These are phyloP conservation scores for Phorcus lineatus DNA, from an alignment of 2,888 invertebrate species.

Conservation along the genomic window DNA sequence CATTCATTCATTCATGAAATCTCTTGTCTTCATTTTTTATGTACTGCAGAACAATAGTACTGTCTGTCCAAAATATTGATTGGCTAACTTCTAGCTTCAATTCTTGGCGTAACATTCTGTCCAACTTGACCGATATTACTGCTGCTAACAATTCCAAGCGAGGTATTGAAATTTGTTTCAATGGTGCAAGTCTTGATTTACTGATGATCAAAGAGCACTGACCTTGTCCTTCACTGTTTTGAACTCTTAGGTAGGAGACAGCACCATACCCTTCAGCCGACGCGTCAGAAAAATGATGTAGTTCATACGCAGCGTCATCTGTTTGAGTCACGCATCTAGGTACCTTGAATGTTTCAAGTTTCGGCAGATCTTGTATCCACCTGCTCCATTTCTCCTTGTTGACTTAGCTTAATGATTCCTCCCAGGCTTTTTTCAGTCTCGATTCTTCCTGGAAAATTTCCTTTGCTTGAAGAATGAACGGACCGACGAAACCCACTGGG, in stretches of 20 bases:
- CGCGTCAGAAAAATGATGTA: conserved; percentile 23
- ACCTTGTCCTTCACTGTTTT: background rate
- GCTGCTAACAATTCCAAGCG: conserved; percentile 19
- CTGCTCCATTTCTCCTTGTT: background rate
- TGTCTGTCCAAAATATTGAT: conserved; percentile 27
- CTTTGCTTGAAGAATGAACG: conserved; percentile 15
- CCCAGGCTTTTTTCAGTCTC: background rate
- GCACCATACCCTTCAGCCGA: background rate
- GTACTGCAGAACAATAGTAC: conserved; percentile 25
- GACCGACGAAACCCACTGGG: conserved; percentile 15
- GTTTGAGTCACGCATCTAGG: too few species aligned
- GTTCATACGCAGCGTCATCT: background rate
- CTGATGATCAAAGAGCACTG: background rate
- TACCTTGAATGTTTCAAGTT: background rate
- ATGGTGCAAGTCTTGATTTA: conserved; percentile 14
- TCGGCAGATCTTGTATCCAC: conserved; percentile 3
- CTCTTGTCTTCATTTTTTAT: conserved; percentile 1
- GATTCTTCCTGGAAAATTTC: background rate
- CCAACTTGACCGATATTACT: background rate
- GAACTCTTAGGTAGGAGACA: background rate
- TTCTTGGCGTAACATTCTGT: conserved; percentile 21
- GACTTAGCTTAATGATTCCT: background rate
- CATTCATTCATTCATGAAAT: too few species aligned
- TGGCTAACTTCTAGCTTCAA: background rate
- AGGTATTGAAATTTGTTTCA: conserved; percentile 1